Evolutionary conservation across 2,888 invertebrate species (phyloP).

Genomic region (Heliconius erato): DNA sequence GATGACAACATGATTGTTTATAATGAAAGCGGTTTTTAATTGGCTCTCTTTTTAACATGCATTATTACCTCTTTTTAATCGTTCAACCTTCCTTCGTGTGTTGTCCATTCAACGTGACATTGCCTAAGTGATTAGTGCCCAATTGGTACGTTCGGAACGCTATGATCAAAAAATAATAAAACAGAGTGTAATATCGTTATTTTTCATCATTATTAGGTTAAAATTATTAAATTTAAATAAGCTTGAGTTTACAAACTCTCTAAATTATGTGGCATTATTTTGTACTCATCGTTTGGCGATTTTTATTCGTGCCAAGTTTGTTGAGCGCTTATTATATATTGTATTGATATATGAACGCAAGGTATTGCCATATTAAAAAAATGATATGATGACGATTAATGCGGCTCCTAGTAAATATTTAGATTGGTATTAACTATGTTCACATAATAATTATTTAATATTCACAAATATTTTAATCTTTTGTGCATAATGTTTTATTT

Average conservation of each 20-base stretch:
- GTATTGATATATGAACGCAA: slow-evolving; percentile 39
- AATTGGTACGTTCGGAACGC: not conserved
- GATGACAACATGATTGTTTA: too few relatives aligned
- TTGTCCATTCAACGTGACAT: not conserved
- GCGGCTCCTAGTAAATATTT: slow-evolving; percentile 45
- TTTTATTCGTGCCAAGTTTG: slow-evolving; percentile 47
- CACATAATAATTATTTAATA: not conserved
- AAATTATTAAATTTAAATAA: slow-evolving; percentile 35
- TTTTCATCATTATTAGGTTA: slow-evolving; percentile 32
- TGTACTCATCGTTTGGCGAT: slow-evolving; percentile 43
- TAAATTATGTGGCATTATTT: slow-evolving; percentile 49
- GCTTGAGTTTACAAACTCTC: slow-evolving; percentile 51
- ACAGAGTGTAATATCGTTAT: not conserved
- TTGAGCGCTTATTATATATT: slow-evolving; percentile 40
- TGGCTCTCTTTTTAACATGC: not conserved
- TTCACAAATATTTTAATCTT: not conserved
- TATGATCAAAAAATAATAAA: too few relatives aligned
- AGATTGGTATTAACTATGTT: not conserved
- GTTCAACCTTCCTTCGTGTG: not conserved
- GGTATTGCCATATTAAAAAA: slow-evolving; percentile 47
- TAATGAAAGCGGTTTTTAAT: not conserved
- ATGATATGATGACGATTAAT: slow-evolving; percentile 1
- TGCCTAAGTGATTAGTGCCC: not conserved
- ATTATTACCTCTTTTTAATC: not conserved
- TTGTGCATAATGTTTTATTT: not conserved